Base-by-base conservation (phyloP, 2,888 invertebrate genomes). In the Cataglyphis albicans region DNA sequence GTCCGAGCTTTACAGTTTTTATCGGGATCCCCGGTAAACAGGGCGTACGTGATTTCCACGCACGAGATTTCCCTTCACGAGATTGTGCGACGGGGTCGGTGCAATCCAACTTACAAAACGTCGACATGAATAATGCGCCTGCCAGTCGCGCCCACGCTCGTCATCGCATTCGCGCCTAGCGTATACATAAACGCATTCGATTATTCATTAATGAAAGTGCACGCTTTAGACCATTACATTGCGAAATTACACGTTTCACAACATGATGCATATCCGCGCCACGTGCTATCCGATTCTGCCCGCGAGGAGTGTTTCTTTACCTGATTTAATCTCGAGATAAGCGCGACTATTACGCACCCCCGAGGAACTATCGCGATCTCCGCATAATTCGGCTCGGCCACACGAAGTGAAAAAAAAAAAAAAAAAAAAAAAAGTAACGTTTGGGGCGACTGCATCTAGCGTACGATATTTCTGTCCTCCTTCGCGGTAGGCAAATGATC, bases 31-130 rank as follows among this genome's bases (percentile, higher is more conserved):
- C 41, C 59, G 73, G 6, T 52, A 52, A 52, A 52, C 52, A n/a
- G 44, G 78, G 44, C 44, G 59, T 25, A 80, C 78, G 78, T 80
- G 78, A 72, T 72, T 59, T 80, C 59, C 59, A 32, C 78, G 73
- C 57, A 35, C 59, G 29, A 29, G 29, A 29, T 29, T 29, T 29
- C 29, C 78, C 59, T 44, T 25, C 32, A 25, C 21, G 57, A 78
- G 18, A 21, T 59, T n/a, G 52, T n/a, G n/a, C 52, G 52, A 70
- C 57, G 29, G 12, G 59, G 57, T 29, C 41, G 68, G 44, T 44
- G 67, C 59, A 59, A 72, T 70, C 78, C 78, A 73, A 80, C 73
- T 80, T 80, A 80, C 73, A 72, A 80, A 80, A 80, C 78, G 59
- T 32, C 59, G 73, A 18, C 73, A 80, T 72, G 78, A 80, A 80